These are phyloP conservation scores for Epizoanthus ramosus DNA, from an alignment of 92 coral and sea anemone species.

Conservation along the genomic window DNA sequence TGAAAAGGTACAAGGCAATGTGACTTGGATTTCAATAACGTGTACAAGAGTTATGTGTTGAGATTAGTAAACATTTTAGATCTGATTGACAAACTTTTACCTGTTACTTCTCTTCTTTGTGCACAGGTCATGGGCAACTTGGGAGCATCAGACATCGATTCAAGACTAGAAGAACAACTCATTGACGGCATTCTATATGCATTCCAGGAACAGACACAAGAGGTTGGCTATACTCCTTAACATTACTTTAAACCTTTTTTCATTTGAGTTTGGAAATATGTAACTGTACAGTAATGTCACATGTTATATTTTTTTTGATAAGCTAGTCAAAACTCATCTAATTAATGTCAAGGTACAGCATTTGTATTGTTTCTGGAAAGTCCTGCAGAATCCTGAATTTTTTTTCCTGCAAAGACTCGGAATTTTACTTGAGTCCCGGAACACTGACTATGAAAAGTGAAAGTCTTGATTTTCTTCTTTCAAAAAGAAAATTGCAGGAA, in stretches of 20 bases:
- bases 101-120: conserved; percentile 5
- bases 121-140: conserved; percentile 96
- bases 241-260: neutral
- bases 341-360: too few relatives aligned
- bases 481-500: too few relatives aligned
- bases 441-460: too few relatives aligned
- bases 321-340: neutral
- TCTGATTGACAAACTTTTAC: neutral
- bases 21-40: neutral
- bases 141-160: conserved; percentile 97
- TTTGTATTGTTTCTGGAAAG: too few relatives aligned
- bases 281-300: neutral
- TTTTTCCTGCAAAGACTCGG: too few relatives aligned
- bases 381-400: too few relatives aligned
- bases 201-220: conserved; percentile 99
- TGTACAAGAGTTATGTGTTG: too few relatives aligned
- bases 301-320: too few relatives aligned
- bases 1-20: conserved; percentile 80
- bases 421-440: too few relatives aligned
- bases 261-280: neutral
- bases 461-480: too few relatives aligned
- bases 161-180: conserved; percentile 96
- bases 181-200: conserved; percentile 99
- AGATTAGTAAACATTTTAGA: neutral
- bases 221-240: conserved; percentile 53